These are phyloP conservation scores for Sceloporus undulatus DNA, from an alignment of 2,113 vertebrate genomes.

Conservation along the genomic window DNA sequence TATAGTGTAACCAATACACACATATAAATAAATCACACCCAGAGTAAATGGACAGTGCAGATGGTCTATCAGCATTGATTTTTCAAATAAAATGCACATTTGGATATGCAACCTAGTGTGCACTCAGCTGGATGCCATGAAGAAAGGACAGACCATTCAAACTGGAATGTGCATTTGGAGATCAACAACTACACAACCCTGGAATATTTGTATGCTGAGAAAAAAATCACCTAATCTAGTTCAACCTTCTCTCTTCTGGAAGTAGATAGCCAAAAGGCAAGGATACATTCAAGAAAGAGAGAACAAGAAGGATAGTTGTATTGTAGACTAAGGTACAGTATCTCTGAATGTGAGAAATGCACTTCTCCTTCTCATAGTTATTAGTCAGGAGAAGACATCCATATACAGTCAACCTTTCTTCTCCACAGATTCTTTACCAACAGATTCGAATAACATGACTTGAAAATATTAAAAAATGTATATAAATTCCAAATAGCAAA, in stretches of 20 bases:
- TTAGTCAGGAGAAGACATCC: background rate
- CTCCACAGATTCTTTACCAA: no score
- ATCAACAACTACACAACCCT: slow-evolving; percentile 9
- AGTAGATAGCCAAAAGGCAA: background rate
- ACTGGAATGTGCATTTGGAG: slow-evolving; percentile 14
- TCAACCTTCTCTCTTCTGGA: background rate
- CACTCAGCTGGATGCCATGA: background rate
- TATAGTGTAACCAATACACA: background rate
- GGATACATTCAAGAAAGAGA: background rate
- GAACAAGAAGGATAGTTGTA: background rate
- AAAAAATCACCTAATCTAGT: background rate
- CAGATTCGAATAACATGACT: no score
- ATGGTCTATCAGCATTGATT: background rate
- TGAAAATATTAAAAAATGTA: no score
- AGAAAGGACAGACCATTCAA: slow-evolving; percentile 9
- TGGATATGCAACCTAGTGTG: background rate
- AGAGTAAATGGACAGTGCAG: background rate
- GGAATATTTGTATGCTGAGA: background rate
- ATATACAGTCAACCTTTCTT: background rate
- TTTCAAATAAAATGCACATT: background rate
- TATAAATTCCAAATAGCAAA: no score
- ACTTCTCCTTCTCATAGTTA: background rate
- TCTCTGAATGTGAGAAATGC: background rate
- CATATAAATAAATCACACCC: background rate
- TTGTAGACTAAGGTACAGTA: background rate